These are phyloP conservation scores for Pantherophis vulpinus DNA, from an alignment of 2,797 vertebrate species.

Conservation along the genomic window DNA sequence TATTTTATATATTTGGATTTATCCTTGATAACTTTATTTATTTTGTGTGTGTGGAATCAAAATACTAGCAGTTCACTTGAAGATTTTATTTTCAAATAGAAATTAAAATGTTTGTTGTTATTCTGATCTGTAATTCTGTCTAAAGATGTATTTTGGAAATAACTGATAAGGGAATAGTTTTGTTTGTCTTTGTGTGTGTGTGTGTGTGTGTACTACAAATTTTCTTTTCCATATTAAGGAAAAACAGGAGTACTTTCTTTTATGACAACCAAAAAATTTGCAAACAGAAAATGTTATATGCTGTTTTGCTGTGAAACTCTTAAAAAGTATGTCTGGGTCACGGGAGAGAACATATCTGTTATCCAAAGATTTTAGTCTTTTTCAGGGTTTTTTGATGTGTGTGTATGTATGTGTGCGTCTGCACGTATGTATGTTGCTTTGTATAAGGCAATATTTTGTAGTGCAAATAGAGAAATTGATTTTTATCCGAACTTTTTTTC, in stretches of 20 bases:
- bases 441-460: conserved; percentile 96
- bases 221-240: conserved; percentile 69
- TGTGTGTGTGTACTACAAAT: conserved; percentile 65
- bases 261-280: conserved; percentile 86
- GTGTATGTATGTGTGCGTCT: conserved; percentile 76
- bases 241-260: conserved; percentile 76
- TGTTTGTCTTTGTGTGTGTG: conserved; percentile 49
- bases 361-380: conserved; percentile 96
- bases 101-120: conserved; percentile 65
- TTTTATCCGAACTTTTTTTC: conserved; percentile 91
- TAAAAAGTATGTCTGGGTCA: conserved; percentile 82
- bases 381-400: conserved; percentile 92
- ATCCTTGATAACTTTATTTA: conserved; percentile 66
- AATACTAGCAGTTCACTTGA: conserved; percentile 82
- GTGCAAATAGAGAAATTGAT: conserved; percentile 89
- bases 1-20: conserved; percentile 75
- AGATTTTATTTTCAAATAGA: conserved; percentile 53
- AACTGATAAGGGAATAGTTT: conserved; percentile 77
- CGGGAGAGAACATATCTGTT: conserved; percentile 81
- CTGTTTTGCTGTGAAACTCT: conserved; percentile 81
- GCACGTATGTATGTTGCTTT: conserved; percentile 78
- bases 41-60: conserved; percentile 64
- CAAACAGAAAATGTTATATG: conserved; percentile 78
- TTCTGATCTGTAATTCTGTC: conserved; percentile 75
- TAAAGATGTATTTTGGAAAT: conserved; percentile 72